Base-by-base conservation (phyloP, 2,113 vertebrate genomes). In the Ceuthmochares aereus region DNA sequence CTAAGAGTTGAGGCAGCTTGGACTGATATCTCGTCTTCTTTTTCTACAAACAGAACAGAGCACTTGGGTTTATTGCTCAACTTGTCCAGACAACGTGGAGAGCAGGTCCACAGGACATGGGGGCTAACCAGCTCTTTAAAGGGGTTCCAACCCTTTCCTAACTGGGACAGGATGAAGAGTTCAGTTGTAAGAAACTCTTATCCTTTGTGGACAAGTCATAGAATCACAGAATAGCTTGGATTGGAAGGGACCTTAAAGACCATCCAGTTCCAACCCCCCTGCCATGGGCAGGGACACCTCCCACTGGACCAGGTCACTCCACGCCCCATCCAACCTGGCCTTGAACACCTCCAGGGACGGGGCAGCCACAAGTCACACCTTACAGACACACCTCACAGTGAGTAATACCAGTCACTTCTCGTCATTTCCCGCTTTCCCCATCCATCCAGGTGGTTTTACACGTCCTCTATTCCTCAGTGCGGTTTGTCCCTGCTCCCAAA, bases 381-480 rank as follows among this genome's bases (percentile, higher is more conserved):
- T n/a, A n/a, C n/a, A n/a, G 60, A 56, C 19, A 37, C 1, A 18
- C 32, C 26, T 60, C 3, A 10, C 32, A 59, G 37, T 5, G 51
- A 87, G 22, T 45, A 21, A 6, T 4, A 58, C 8, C 67, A 49
- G 14, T 10, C 32, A 5, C 51, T 40, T 30, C 63, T 21, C 10
- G 34, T 27, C 72, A 21, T 12, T 42, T 21, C 58, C 32, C 37
- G 51, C 63, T 25, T 56, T 21, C 42, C 32, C 67, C 59, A 16
- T 17, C 69, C 55, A 51, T 27, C 40, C 95, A 12, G 52, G 49
- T 14, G 52, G 26, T 40, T 89, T 81, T 30, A 5, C 42, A n/a
- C 5, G 0, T 62, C 70, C 3, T 68, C 34, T 52, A 2, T 4
- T 66, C 60, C 70, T 59, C 37, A 0, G 32, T 14, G 26, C 1